Evolutionary conservation across 2,113 vertebrate species (phyloP), one percentile per base, ranked within the genome.

Genomic region (Xyliphius kryptos): DNA sequence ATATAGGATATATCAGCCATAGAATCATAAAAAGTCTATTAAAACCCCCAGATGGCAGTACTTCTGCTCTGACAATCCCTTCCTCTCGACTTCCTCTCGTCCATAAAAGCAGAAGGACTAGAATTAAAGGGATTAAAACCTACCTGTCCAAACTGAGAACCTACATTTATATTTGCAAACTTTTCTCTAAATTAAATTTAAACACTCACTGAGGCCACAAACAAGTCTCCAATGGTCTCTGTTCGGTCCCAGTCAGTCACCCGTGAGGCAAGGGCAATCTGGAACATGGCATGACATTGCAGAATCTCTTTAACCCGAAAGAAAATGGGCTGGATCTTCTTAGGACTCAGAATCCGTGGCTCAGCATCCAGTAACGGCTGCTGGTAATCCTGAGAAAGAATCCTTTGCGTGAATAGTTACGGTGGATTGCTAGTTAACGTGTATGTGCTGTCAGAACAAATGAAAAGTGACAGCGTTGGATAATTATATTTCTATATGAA

Each of bases 281-380:
- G 90, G 85, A 93, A 92, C 86, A 93, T 89, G 82, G 88, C 89
- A 72, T 93, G 91, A 71, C 89, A 93, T 68, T 93, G 90, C 58
- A 89, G 83, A 69, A 93, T 90, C 83, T 92, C 90, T 69, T 74
- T 81, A 52, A 93, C 83, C 0, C 87, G 80, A 60, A 84, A 88
- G 47, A 93, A 91, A 22, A 93, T 86, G 37, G 67, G 72, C 22
- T 86, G 90, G 75, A 89, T 86, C 81, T 93, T 93, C 40, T 84
- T 76, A 3, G 62, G 50, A 0, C 89, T 92, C 72, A 93, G 82
- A 32, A 82, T 86, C 67, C 90, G 89, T 0, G 86, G 89, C 50
- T 93, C 91, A 69, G 89, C 86, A 77, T 91, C 89, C 81, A 92
- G 56, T 75, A 93, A 73, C 0, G 89, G 90, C 60, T 89, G 86